These are phyloP conservation scores for Sphaeridia pumilis DNA, from an alignment of 2,888 invertebrate genomes.

Conservation along the genomic window DNA sequence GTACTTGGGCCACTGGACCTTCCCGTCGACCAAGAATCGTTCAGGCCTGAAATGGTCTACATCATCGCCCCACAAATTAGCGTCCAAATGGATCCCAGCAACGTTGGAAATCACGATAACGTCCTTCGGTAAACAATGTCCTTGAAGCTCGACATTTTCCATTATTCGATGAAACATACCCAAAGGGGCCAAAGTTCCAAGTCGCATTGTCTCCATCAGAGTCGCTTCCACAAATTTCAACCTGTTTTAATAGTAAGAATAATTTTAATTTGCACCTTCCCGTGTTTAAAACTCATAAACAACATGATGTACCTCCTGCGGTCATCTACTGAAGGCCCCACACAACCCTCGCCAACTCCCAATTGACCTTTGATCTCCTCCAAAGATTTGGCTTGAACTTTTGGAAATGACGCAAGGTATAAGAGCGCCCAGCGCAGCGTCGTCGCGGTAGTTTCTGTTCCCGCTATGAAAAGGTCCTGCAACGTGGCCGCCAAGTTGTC, in stretches of 20 bases:
- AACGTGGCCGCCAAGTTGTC: conserved; percentile 18
- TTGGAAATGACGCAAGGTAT: conserved; percentile 17
- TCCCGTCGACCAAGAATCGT: conserved; percentile 17
- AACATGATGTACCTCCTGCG: background rate
- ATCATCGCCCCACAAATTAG: conserved; percentile 15
- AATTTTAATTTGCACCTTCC: no score
- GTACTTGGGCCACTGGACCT: background rate
- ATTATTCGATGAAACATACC: conserved; percentile 24
- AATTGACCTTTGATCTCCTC: conserved; percentile 13
- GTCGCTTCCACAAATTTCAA: conserved; percentile 22
- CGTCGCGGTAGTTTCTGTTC: conserved; percentile 24
- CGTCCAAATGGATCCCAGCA: conserved; percentile 20
- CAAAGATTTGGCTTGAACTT: conserved; percentile 15
- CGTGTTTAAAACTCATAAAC: no score
- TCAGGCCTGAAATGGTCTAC: conserved; percentile 20
- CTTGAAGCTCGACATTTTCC: conserved; percentile 15
- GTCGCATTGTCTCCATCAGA: conserved; percentile 22
- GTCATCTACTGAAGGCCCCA: background rate
- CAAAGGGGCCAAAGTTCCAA: conserved; percentile 24
- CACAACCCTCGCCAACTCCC: background rate
- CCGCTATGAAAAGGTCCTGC: conserved; percentile 28
- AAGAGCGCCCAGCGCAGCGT: conserved; percentile 23
- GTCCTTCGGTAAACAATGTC: conserved; percentile 21
- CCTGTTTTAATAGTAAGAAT: conserved; percentile 3
- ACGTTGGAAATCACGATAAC: conserved; percentile 22